These are phyloP conservation scores for Lingula anatina DNA, from an alignment of 2,888 invertebrate genomes.

Conservation along the genomic window DNA sequence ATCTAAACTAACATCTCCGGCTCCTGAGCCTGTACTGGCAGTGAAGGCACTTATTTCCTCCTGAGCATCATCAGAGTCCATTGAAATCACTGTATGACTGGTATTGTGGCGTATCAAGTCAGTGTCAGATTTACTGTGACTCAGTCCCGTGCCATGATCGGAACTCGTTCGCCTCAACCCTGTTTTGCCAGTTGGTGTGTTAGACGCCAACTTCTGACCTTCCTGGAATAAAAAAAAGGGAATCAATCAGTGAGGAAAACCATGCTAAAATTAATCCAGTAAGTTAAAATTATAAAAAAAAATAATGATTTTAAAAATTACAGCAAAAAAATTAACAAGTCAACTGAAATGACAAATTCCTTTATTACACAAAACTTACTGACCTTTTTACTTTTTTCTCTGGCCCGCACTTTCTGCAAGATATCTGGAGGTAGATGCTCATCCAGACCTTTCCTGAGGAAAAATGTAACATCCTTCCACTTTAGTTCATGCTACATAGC, in stretches of 20 bases:
- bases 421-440: constrained; percentile 34
- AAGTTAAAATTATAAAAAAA: no score
- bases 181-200: no score
- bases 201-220: no score
- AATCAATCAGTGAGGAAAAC: background rate
- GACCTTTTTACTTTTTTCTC: constrained; percentile 13
- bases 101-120: constrained; percentile 13
- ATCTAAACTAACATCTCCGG: no score
- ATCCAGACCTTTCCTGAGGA: constrained; percentile 35
- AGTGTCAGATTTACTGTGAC: constrained; percentile 24
- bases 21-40: no score
- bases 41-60: no score
- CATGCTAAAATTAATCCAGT: no score
- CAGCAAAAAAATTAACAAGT: no score
- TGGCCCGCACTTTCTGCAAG: constrained; percentile 21
- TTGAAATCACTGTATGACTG: constrained; percentile 8
- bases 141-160: no score
- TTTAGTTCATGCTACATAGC: no score
- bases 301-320: no score
- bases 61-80: constrained; percentile 14
- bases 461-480: constrained; percentile 1
- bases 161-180: no score
- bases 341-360: background rate
- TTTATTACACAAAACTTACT: background rate
- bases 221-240: constrained; percentile 11